Evolutionary conservation across 2,113 vertebrate genomes (phyloP), one percentile per base, ranked within the genome.

Genomic region (Sarotherodon lohbergeri): DNA sequence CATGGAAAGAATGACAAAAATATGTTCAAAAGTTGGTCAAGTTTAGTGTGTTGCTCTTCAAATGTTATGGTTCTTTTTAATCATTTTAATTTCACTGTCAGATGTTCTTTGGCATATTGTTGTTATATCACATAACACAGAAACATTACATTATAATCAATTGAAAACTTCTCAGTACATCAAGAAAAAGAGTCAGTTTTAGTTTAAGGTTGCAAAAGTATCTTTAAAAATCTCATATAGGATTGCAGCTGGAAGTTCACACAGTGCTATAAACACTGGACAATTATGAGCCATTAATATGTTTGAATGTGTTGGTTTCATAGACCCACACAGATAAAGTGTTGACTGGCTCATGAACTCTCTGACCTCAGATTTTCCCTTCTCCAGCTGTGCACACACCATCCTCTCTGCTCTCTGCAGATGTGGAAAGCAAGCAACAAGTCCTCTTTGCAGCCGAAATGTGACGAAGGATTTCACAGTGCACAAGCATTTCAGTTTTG

Each of bases 101-200:
- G 9, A 73, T 46, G 22, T 27, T 46, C 22, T 46, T 73, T 24
- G 2, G 7, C 39, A 2, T 46, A 46, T 73, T 46, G 5, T 73
- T 46, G 9, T 6, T 46, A 43, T 13, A n/a, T 66, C 10, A 39
- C 34, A 71, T 43, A 43, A 71, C 66, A 71, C n/a, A 71, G 12
- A 43, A 43, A 43, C 22, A 73, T 17, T 0, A 46, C 1, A 73
- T 27, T 0, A 10, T 46, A 27, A 6, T 9, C 22, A 46, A 27
- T 27, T 0, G 3, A 71, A 43, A 71, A 0, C 14, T 0, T 46
- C 17, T 17, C 39, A 73, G 13, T 46, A 46, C 39, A 73, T 73
- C 39, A 46, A 16, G 22, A 68, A 41, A 41, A 68, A 41, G 19
- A 68, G 34, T 36, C 9, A 12, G 34, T n/a, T 66, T 63, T 66